Percentiles rank a stretch among this genome's conserved stretches.
Conservation (phyloP, 2,797 vertebrate species). For the Esox masquinongy region DNA sequence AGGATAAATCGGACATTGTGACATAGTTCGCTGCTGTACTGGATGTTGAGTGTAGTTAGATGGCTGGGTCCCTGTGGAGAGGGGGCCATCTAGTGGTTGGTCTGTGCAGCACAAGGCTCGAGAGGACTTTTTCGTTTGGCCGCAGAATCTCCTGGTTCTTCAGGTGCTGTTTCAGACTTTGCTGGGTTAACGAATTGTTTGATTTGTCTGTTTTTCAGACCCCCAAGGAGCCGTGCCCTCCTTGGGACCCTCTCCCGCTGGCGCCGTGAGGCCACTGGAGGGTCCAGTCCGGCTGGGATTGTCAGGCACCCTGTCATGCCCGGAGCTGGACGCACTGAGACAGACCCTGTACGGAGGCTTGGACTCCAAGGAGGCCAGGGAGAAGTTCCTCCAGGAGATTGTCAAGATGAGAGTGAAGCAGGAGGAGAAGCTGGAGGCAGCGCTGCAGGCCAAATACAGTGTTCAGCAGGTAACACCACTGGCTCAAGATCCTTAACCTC, state of each 20-base stretch:
- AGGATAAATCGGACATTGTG: background rate
- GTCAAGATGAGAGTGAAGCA: constrained; percentile 94
- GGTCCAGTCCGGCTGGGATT: constrained; percentile 53
- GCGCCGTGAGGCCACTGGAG: constrained; percentile 52
- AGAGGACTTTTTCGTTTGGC: background rate
- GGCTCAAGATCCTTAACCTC: background rate
- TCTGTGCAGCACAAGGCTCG: constrained; percentile 23
- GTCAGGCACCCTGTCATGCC: constrained; percentile 55
- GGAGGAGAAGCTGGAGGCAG: constrained; percentile 90
- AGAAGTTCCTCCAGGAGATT: constrained; percentile 95
- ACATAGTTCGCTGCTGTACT: background rate
- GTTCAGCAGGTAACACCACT: constrained; percentile 88
- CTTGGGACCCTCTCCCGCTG: constrained; percentile 71
- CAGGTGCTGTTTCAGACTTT: background rate
- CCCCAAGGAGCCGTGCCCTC: constrained; percentile 52
- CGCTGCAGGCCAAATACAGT: constrained; percentile 91
- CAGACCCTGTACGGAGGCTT: constrained; percentile 89
- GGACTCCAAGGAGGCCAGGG: constrained; percentile 91
- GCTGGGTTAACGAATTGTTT: background rate
- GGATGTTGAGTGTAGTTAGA: constrained; percentile 6
- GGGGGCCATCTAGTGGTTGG: constrained; percentile 56
- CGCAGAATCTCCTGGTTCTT: background rate
- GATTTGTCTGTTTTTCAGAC: constrained; percentile 39
- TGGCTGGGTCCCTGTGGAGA: constrained; percentile 34
- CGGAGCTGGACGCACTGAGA: constrained; percentile 88